These are phyloP conservation scores for Isotomurus palustris DNA, from an alignment of 2,888 invertebrate species.

Conservation along the genomic window DNA sequence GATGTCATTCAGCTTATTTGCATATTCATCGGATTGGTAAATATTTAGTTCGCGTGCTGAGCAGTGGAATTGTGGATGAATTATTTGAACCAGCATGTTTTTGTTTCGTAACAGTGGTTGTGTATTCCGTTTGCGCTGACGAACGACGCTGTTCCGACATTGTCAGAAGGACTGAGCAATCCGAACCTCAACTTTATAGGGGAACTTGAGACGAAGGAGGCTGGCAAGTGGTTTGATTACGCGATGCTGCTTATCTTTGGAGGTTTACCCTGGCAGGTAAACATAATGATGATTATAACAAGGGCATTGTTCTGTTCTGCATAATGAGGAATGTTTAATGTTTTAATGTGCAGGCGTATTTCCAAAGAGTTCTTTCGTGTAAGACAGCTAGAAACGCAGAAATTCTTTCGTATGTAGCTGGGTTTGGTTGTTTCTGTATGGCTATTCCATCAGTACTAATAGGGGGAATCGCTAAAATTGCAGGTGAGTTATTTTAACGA, in stretches of 20 bases:
- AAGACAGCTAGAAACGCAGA: slow-evolving; percentile 92
- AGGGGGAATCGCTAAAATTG: slow-evolving; percentile 93
- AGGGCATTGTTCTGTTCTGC: neutral
- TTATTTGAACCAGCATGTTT: neutral
- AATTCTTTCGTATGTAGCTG: slow-evolving; percentile 91
- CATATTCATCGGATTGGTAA: slow-evolving; percentile 62
- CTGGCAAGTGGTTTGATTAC: slow-evolving; percentile 81
- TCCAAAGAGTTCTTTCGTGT: slow-evolving; percentile 94
- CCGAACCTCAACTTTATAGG: slow-evolving; percentile 90
- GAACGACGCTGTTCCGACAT: slow-evolving; percentile 73
- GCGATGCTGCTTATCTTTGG: slow-evolving; percentile 86
- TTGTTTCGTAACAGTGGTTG: slow-evolving; percentile 69
- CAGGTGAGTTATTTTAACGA: slow-evolving; percentile 51
- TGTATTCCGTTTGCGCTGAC: slow-evolving; percentile 94
- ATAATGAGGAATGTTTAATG: neutral
- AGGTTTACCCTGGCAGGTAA: slow-evolving; percentile 93
- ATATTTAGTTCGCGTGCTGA: no score
- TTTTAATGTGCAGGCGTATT: slow-evolving; percentile 69
- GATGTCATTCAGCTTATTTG: slow-evolving; percentile 64
- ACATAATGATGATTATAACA: slow-evolving; percentile 8
- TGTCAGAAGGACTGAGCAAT: slow-evolving; percentile 58
- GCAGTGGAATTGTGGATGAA: neutral
- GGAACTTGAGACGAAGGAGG: slow-evolving; percentile 63
- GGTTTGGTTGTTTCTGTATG: slow-evolving; percentile 92
- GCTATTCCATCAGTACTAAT: slow-evolving; percentile 95